Base-by-base conservation (phyloP, 1,140 invertebrate species). In the Maconellicoccus hirsutus region DNA sequence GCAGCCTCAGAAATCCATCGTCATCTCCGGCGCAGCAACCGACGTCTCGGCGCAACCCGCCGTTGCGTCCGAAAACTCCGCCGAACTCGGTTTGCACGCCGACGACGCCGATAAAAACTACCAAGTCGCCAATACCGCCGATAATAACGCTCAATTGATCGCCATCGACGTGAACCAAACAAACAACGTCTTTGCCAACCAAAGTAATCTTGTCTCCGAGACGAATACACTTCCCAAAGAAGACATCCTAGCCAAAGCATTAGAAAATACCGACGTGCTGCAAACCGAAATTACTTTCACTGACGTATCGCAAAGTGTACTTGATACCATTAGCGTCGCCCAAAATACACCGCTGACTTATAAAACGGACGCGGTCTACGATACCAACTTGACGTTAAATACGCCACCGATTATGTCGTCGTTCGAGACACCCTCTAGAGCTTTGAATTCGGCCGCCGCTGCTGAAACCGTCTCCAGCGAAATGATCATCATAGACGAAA, bases 321-420 rank as follows among this genome's bases (percentile, higher is more conserved):
- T 66, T 2, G 61, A 66, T 66, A 61, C 33, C 16, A 59, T 33
- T 26, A 70, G 70, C 39, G 39, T 70, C 14, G 39, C 71, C 23
- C 39, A 70, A 19, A 70, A 52, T 70, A 71, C 59, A 22, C 61
- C 7, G 42, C 39, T 22, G 21, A 77, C 81, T 29, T 80, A 79
- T 71, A 78, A 81, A 16, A 78, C 80, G 23, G 76, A 80, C 1
- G 79, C 77, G n/a, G 87, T 89, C 0, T 81, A 86, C 0, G 89
- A 90, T 76, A 91, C 89, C 0, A 90, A 87, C 59, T 75, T 84
- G 29, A 82, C 84, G 0, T 85, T 88, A 0, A 79, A 90, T 12
- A 87, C 88, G 77, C 87, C 89, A 76, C 88, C 89, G 0, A 91
- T 91, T 8, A 91, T 91, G 89, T 88, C 88, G 0, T 87, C 89